Evolutionary conservation across 2,888 invertebrate genomes (phyloP).

Genomic region (Clunio marinus): DNA sequence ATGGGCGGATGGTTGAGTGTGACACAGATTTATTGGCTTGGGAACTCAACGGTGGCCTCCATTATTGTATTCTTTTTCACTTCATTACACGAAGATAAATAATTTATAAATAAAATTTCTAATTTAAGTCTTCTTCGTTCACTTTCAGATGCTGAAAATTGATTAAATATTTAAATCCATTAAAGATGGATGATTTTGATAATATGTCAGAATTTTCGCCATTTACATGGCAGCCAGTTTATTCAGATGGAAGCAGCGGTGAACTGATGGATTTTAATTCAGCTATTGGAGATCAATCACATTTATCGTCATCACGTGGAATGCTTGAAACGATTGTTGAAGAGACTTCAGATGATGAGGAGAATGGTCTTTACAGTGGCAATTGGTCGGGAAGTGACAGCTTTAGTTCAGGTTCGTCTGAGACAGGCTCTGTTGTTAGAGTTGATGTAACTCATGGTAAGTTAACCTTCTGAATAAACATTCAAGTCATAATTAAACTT

Average conservation of each 20-base stretch:
- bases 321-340: slow-evolving; percentile 80
- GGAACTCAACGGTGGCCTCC: background rate
- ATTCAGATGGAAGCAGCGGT: slow-evolving; percentile 16
- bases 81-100: too few relatives aligned
- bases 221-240: slow-evolving; percentile 36
- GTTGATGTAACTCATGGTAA: slow-evolving; percentile 55
- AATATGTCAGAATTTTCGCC: slow-evolving; percentile 36
- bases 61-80: background rate
- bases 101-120: background rate
- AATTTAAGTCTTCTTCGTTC: background rate
- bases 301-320: slow-evolving; percentile 48
- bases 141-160: background rate
- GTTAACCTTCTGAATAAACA: slow-evolving; percentile 20
- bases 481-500: background rate
- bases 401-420: slow-evolving; percentile 57
- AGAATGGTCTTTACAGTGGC: slow-evolving; percentile 45
- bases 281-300: slow-evolving; percentile 26
- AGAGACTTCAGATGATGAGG: slow-evolving; percentile 77
- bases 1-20: background rate
- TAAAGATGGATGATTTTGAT: slow-evolving; percentile 35
- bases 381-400: slow-evolving; percentile 38
- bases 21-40: background rate
- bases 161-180: background rate
- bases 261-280: slow-evolving; percentile 31
- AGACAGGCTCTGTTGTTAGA: slow-evolving; percentile 76